phyloP scores from a whole-genome alignment of 2,888 invertebrate genomes.

The Acleris cristana region DNA sequence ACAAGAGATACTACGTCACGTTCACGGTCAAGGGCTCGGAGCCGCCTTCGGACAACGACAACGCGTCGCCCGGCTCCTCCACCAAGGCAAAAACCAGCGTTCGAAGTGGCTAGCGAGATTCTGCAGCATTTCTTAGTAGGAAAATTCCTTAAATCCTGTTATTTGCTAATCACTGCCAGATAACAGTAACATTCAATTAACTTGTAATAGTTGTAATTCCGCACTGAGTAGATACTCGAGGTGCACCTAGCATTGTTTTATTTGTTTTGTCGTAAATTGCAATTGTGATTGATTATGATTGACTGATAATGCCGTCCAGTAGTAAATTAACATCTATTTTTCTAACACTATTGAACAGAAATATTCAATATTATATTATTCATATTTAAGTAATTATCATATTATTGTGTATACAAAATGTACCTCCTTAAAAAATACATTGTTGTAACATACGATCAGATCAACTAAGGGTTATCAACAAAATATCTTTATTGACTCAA shows the following conservation, averaged over 20 bases:
- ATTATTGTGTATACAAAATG: too few species aligned
- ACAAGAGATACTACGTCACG: conserved; percentile 95
- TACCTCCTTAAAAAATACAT: too few species aligned
- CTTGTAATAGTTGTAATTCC: conserved; percentile 9
- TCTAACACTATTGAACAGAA: conserved; percentile 47
- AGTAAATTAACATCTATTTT: conserved; percentile 51
- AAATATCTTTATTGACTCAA: conserved; percentile 6
- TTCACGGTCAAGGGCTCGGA: conserved; percentile 93
- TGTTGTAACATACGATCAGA: too few species aligned
- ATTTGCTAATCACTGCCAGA: conserved; percentile 52
- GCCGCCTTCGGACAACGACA: conserved; percentile 82
- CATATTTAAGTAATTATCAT: conserved; percentile 2
- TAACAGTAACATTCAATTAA: conserved; percentile 11
- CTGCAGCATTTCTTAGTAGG: not conserved
- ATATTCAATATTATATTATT: conserved; percentile 34
- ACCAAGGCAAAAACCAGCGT: conserved; percentile 68
- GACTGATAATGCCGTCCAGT: conserved; percentile 58
- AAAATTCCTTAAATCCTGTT: conserved; percentile 27
- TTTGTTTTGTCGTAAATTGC: conserved; percentile 31
- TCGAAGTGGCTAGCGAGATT: conserved; percentile 57
- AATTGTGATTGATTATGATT: conserved; percentile 49
- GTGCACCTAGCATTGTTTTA: conserved; percentile 20
- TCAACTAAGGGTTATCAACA: too few species aligned
- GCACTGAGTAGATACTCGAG: conserved; percentile 31
- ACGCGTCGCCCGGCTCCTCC: conserved; percentile 69